Conservation (phyloP, 2,797 vertebrate genomes). For the Lepus oiostolus region DNA sequence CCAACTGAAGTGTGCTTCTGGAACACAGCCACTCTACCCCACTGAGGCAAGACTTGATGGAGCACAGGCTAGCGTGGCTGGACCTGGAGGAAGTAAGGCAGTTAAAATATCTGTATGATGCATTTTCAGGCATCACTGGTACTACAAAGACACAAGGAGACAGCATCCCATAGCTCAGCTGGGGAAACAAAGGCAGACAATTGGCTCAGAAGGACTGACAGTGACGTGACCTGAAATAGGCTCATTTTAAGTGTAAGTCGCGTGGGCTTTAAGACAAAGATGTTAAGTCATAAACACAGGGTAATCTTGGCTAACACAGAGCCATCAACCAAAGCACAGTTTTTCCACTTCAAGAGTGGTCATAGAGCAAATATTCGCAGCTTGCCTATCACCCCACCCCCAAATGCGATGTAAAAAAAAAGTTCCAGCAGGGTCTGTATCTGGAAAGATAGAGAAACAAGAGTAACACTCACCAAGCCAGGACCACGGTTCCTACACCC, state of each 20-base stretch:
- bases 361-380: neutral
- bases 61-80: neutral
- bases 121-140: neutral
- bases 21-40: slow-evolving; percentile 60
- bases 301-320: neutral
- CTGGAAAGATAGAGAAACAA: neutral
- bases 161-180: neutral
- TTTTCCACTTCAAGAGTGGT: neutral
- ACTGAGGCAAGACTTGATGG: slow-evolving; percentile 7
- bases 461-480: neutral
- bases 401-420: neutral
- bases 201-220: neutral
- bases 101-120: neutral
- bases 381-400: neutral
- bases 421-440: neutral
- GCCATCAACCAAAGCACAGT: neutral
- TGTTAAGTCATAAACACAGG: neutral
- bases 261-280: neutral
- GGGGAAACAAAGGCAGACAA: slow-evolving; percentile 7
- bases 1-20: slow-evolving; percentile 75
- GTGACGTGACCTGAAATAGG: neutral
- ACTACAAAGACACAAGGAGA: neutral
- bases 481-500: neutral
- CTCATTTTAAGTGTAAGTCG: slow-evolving; percentile 27
- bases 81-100: neutral